Evolutionary conservation across 2,888 invertebrate species (phyloP), one percentile per base, ranked within the genome.

Genomic region (Drosophila eohydei): DNA sequence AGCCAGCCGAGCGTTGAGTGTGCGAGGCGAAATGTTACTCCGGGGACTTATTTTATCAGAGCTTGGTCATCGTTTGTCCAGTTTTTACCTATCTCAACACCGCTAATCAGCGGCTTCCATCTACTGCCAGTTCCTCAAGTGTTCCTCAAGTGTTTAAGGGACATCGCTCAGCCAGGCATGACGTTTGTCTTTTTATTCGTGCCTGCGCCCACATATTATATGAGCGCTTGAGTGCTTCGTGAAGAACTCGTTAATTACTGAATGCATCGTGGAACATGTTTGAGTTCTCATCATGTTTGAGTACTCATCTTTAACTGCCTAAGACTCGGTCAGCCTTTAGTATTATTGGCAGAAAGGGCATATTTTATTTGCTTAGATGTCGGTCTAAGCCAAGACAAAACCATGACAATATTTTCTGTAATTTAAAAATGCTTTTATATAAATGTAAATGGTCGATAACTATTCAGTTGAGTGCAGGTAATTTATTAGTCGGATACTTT

Each of bases 81-180:
- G 66, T 75, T 62, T 28, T 50, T 21, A 58, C 63, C 55, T 59
- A 61, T 60, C 64, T 55, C 46, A 11, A 36, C 36, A 58, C 41
- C 62, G 63, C 71, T 76, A 73, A 77, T 77, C 77, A 73, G 73
- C 50, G 69, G 34, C 44, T 50, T 43, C 28, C 69, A 73, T 77
- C 77, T 52, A 44, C 55, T 51, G 51, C 9, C 50, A 12, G 48
- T 28, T 55, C 21, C 34, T 50, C 21, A 14, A 36, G 44, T 48
- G 36, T 32, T 43, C 30, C 62, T 68, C 38, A 58, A 60, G 69
- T 54, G 69, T 56, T 67, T 58, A 52, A 65, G 65, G 64, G 36
- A 56, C 63, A 68, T 55, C 51, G 69, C 56, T 71, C 64, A 70
- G 67, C 74, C 67, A 69, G 57, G 71, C 89, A 88, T 89, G 78